Conservation (phyloP, 2,888 invertebrate genomes). For the Camponotus fellah region DNA sequence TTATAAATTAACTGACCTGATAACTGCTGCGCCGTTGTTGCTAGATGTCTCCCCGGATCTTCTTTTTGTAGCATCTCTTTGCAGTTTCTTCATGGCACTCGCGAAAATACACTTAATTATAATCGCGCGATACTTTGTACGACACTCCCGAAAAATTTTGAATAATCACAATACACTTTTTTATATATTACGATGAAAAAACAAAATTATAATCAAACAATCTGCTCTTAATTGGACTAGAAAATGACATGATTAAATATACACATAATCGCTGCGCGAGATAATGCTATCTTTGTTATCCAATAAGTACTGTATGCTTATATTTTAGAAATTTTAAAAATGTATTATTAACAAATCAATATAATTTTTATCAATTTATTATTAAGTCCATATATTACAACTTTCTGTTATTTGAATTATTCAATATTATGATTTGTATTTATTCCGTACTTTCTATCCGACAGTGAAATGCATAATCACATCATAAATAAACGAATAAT, state of each 20-base stretch:
- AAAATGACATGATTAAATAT: background rate
- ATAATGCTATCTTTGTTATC: background rate
- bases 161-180: too few relatives aligned
- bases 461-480: background rate
- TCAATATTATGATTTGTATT: background rate
- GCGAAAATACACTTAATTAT: too few relatives aligned
- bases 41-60: too few relatives aligned
- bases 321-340: background rate
- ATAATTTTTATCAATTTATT: background rate
- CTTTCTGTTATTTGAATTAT: background rate
- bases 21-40: too few relatives aligned
- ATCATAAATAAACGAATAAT: background rate
- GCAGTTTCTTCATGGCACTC: too few relatives aligned
- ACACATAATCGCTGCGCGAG: background rate
- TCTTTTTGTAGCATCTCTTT: too few relatives aligned
- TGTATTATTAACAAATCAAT: background rate
- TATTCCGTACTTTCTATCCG: background rate
- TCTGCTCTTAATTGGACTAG: background rate
- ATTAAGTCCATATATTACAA: background rate
- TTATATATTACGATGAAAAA: too few relatives aligned
- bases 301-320: background rate
- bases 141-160: too few relatives aligned
- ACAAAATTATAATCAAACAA: background rate
- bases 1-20: too few relatives aligned
- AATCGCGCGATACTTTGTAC: too few relatives aligned